phyloP scores from a whole-genome alignment of 1,140 invertebrate genomes.

The Meloidogyne chitwoodi region DNA sequence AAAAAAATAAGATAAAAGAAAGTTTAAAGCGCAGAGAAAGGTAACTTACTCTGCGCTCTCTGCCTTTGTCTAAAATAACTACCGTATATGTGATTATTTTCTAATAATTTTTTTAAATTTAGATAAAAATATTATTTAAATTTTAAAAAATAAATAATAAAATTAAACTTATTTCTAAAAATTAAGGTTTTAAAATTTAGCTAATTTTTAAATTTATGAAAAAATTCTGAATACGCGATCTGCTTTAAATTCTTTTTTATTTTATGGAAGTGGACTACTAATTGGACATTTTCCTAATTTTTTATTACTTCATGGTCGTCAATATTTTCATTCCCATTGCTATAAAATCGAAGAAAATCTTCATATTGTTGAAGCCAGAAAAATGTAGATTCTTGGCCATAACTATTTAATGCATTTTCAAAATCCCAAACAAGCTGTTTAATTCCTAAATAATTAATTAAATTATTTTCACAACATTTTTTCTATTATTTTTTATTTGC shows the following conservation, averaged over 20 bases:
- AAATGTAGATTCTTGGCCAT: slow-evolving; percentile 56
- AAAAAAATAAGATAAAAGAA: too few relatives aligned
- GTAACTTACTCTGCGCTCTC: too few relatives aligned
- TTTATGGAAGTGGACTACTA: too few relatives aligned
- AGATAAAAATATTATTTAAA: neutral
- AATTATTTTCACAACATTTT: neutral
- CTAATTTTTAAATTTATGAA: too few relatives aligned
- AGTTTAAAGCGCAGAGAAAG: too few relatives aligned
- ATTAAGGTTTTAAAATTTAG: too few relatives aligned
- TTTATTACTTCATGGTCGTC: neutral
- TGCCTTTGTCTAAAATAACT: too few relatives aligned
- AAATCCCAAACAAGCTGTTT: slow-evolving; percentile 52
- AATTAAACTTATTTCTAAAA: too few relatives aligned
- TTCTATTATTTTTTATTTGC: neutral
- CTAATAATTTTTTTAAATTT: too few relatives aligned
- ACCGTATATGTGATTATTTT: too few relatives aligned
- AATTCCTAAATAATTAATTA: slow-evolving; percentile 38
- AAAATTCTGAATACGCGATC: neutral
- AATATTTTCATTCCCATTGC: slow-evolving; percentile 42
- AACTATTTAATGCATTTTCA: slow-evolving; percentile 52
- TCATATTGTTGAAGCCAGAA: slow-evolving; percentile 58
- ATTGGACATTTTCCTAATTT: neutral
- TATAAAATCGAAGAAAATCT: slow-evolving; percentile 55
- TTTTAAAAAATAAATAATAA: neutral
- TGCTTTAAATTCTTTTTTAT: neutral